Base-by-base conservation (phyloP, 2,113 vertebrate species). In the Bucco capensis region DNA sequence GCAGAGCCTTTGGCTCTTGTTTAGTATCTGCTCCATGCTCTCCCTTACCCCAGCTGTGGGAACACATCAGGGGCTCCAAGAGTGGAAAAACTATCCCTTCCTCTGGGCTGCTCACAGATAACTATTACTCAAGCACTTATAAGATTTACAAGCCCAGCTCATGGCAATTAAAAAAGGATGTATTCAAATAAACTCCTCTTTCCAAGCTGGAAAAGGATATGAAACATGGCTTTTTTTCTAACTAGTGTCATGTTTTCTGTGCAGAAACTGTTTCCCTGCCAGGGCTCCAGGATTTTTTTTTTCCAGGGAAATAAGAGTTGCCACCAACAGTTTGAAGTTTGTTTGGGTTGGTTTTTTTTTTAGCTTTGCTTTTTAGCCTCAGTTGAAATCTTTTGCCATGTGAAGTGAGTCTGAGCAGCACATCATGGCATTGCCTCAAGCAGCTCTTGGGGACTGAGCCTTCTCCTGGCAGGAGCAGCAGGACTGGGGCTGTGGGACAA, bases 81-180 rank as follows among this genome's bases (percentile, higher is more conserved):
- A 75, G 86, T 5, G 94, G 86, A 94, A 97, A 94, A 95, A 78
- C 90, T 8, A 75, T 74, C 96, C 86, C 76, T 86, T 91, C 95
- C 56, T 79, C 62, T 82, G 95, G 92, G 93, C 94, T 23, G 86
- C 88, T 95, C 88, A 91, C 94, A 91, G 84, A 96, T 78, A 90
- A 77, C 64, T 66, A 65, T 96, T 96, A 96, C 93, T 96, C 97
- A 97, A 86, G 79, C 85, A 91, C 94, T 96, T 88, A 70, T 37
- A 90, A 37, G 84, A 97, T 96, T 97, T 97, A 94, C 92, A 95
- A 96, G 96, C 49, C 96, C 96, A 94, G 96, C 95, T 97, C 96
- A 84, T 19, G 62, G 96, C 96, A 97, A 97, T 96, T 96, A 96
- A 92, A 94, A 90, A 96, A 91, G 95, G 95, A 97, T 91, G 92